phyloP scores from a whole-genome alignment of 2,113 vertebrate genomes.

The Myotis yumanensis region DNA sequence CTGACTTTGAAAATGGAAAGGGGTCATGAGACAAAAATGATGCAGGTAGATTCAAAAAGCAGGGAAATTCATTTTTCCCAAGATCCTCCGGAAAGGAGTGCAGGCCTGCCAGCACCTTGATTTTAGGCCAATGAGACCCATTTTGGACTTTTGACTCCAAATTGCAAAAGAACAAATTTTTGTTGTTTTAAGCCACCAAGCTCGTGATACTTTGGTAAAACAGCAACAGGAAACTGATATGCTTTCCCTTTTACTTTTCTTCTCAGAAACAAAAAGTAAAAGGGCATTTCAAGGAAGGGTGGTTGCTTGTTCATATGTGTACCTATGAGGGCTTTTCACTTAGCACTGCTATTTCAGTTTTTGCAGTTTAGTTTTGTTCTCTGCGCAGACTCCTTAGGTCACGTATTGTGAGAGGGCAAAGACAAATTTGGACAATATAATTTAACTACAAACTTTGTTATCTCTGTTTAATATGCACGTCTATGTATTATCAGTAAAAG shows the following conservation, averaged over 20 bases:
- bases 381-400: neutral
- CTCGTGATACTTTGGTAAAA: neutral
- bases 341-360: neutral
- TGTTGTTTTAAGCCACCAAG: neutral
- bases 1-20: neutral
- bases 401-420: neutral
- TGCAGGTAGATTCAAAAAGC: neutral
- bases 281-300: neutral
- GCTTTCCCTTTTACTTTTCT: neutral
- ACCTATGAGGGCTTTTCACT: neutral
- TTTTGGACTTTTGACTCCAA: neutral
- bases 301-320: neutral
- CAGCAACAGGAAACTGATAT: neutral
- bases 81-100: neutral
- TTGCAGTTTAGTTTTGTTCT: neutral
- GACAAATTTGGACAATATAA: neutral
- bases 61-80: neutral
- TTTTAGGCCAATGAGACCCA: neutral
- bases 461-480: neutral
- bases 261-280: neutral
- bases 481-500: neutral
- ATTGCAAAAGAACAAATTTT: neutral
- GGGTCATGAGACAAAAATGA: neutral
- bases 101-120: neutral
- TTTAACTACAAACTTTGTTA: neutral